phyloP scores from a whole-genome alignment of 2,888 invertebrate species.

The Xanthorhoe designata region DNA sequence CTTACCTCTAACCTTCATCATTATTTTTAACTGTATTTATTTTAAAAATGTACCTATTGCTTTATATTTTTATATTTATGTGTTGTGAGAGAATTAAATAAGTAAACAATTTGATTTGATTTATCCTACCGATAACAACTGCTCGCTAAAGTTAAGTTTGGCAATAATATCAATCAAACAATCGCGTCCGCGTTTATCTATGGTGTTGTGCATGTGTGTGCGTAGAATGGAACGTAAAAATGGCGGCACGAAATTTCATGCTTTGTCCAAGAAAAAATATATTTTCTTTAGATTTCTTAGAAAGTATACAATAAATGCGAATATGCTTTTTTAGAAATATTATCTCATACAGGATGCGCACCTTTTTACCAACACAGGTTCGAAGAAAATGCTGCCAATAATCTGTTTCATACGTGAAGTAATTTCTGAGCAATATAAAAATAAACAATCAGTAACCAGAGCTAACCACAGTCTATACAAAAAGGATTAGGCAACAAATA shows the following conservation, averaged over 20 bases:
- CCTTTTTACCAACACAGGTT: conserved; percentile 41
- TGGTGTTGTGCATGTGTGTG: conserved; percentile 21
- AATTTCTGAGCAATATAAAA: conserved; percentile 61
- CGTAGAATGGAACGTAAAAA: conserved; percentile 52
- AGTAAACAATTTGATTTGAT: too few relatives aligned
- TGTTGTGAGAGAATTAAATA: too few relatives aligned
- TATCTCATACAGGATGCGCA: conserved; percentile 55
- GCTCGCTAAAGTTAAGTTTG: too few relatives aligned
- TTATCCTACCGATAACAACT: too few relatives aligned
- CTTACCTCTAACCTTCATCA: too few relatives aligned
- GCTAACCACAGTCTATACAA: conserved; percentile 52
- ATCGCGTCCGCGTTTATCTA: too few relatives aligned
- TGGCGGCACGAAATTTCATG: conserved; percentile 44
- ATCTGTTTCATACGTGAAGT: conserved; percentile 60
- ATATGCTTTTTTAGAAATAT: conserved; percentile 59
- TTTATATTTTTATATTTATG: too few relatives aligned
- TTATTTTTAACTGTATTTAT: too few relatives aligned
- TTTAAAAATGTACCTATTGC: too few relatives aligned
- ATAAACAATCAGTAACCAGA: conserved; percentile 67
- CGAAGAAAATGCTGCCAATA: conserved; percentile 50
- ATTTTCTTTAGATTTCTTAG: conserved; percentile 10
- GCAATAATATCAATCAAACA: too few relatives aligned
- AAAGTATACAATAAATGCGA: conserved; percentile 40
- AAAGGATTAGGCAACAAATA: conserved; percentile 65
- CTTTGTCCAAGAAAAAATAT: conserved; percentile 22